These are phyloP conservation scores for Latheticus oryzae DNA, from an alignment of 2,888 invertebrate species.

Conservation along the genomic window DNA sequence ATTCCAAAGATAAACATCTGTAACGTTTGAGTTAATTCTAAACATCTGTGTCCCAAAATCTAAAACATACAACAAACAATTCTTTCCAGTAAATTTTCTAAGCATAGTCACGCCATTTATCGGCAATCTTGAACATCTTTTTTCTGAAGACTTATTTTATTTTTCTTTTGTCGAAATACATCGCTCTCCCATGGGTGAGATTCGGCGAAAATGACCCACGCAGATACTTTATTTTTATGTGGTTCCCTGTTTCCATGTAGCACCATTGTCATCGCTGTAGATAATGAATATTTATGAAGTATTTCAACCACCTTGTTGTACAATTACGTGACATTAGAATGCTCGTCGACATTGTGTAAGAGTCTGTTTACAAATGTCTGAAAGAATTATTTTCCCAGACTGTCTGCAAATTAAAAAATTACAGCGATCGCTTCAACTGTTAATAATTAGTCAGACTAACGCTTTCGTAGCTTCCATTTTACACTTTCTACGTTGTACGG, in stretches of 20 bases:
- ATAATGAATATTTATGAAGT: conserved; percentile 39
- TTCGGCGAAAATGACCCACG: conserved; percentile 8
- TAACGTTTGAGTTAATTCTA: no score
- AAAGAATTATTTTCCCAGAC: conserved; percentile 19
- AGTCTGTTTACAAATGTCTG: conserved; percentile 28
- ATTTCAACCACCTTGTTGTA: conserved; percentile 36
- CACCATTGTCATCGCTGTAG: conserved; percentile 23
- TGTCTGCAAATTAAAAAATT: conserved; percentile 16
- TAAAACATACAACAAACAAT: no score
- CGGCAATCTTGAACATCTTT: neutral
- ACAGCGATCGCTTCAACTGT: neutral
- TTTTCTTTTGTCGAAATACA: neutral
- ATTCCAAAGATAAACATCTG: no score
- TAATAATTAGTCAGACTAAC: conserved; percentile 17
- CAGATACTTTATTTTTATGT: conserved; percentile 15
- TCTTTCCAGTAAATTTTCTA: neutral
- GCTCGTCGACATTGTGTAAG: conserved; percentile 24
- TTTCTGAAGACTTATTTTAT: no score
- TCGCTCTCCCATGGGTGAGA: no score
- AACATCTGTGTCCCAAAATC: no score
- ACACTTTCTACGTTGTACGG: conserved; percentile 16
- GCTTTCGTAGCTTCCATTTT: conserved; percentile 16
- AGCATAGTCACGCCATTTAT: conserved; percentile 2
- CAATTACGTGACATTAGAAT: conserved; percentile 36
- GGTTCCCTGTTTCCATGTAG: conserved; percentile 3